Conservation (phyloP, 1,140 invertebrate species). For the Spodoptera litura region DNA sequence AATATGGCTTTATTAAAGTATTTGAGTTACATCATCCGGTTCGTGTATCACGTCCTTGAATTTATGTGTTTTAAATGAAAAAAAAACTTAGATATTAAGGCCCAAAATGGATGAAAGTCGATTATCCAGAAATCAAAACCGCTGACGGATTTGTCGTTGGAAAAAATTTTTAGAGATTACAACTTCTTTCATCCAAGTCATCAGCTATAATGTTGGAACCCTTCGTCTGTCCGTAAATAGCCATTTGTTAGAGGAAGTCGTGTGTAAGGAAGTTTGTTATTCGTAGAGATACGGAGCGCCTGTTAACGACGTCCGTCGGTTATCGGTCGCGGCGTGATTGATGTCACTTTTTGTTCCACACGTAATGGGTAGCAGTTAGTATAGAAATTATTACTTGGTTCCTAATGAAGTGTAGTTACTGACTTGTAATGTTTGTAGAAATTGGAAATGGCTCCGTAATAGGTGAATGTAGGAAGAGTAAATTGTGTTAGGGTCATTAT, state of each 20-base stretch:
- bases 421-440: slow-evolving; percentile 18
- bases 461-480: not conserved
- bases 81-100: no score
- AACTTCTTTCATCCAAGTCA: slow-evolving; percentile 13
- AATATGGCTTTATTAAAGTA: not conserved
- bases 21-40: no score
- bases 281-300: slow-evolving; percentile 6
- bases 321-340: slow-evolving; percentile 47
- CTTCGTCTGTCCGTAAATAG: slow-evolving; percentile 1
- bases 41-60: no score
- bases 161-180: not conserved
- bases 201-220: not conserved
- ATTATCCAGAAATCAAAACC: not conserved
- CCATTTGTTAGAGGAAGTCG: slow-evolving; percentile 34
- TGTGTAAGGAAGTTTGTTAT: slow-evolving; percentile 22
- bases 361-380: slow-evolving; percentile 4
- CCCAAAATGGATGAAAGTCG: not conserved
- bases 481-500: no score
- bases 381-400: not conserved
- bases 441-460: not conserved
- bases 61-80: no score
- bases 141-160: not conserved
- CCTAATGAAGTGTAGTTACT: not conserved
- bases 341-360: slow-evolving; percentile 30
- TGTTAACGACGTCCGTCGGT: slow-evolving; percentile 47